Percentiles rank a stretch among this genome's conserved stretches.
Conservation (phyloP, 1,140 invertebrate species). For the Drosophila sp. region DNA sequence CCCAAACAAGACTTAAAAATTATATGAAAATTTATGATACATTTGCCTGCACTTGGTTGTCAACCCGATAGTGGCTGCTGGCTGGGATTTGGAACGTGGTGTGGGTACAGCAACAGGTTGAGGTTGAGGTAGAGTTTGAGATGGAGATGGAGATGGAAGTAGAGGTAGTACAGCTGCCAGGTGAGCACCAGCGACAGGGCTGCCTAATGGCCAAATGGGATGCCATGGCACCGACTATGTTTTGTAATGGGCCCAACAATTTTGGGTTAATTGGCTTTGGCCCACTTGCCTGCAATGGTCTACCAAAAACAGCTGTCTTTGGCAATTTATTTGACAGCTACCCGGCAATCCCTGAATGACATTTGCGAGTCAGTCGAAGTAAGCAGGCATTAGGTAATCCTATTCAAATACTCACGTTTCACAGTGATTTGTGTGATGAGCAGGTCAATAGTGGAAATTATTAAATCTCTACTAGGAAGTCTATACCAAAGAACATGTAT, state of each 20-base stretch:
- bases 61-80: conserved; percentile 52
- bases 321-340: conserved; percentile 29
- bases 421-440: neutral
- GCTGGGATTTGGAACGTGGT: conserved; percentile 29
- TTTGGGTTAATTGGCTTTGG: conserved; percentile 54
- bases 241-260: conserved; percentile 40
- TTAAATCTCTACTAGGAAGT: neutral
- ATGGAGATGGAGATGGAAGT: neutral
- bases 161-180: conserved; percentile 41
- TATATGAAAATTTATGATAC: conserved; percentile 83
- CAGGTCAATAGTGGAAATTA: neutral
- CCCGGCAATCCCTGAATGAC: conserved; percentile 20
- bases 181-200: conserved; percentile 28
- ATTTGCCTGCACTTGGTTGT: conserved; percentile 81
- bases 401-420: conserved; percentile 17
- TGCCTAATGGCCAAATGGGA: conserved; percentile 41
- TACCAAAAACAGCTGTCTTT: conserved; percentile 32
- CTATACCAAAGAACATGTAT: neutral
- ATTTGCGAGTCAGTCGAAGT: conserved; percentile 13
- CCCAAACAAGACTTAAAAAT: conserved; percentile 73
- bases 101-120: conserved; percentile 11
- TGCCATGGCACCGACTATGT: conserved; percentile 12
- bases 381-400: conserved; percentile 13
- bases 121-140: neutral
- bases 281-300: conserved; percentile 31